These are phyloP conservation scores for Setipinna tenuifilis DNA, from an alignment of 2,797 vertebrate species.

Conservation along the genomic window DNA sequence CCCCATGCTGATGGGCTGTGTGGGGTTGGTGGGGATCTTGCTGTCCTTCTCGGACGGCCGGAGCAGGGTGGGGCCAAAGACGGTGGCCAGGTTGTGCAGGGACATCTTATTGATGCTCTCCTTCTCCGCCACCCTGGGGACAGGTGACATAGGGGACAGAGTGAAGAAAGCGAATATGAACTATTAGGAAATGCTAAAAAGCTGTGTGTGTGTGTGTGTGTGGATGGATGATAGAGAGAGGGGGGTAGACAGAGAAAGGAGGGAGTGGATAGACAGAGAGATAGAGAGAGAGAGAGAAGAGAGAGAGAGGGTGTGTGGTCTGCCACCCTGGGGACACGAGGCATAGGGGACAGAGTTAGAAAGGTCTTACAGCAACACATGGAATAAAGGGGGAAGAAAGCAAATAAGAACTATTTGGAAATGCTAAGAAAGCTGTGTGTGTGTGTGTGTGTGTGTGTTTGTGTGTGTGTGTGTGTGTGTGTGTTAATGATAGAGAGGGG, in stretches of 20 bases:
- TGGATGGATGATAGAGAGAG: too few relatives aligned
- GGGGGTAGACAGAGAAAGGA: too few relatives aligned
- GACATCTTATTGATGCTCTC: constrained; percentile 98
- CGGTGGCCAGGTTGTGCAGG: constrained; percentile 95
- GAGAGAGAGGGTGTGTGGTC: too few relatives aligned
- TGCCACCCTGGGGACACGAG: constrained; percentile 85
- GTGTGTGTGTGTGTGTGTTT: not conserved
- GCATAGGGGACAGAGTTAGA: not conserved
- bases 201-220: not conserved
- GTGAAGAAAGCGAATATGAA: too few relatives aligned
- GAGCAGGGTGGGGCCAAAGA: constrained; percentile 95
- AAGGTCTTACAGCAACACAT: not conserved
- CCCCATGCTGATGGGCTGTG: constrained; percentile 94
- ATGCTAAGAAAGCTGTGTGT: not conserved
- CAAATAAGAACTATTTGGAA: not conserved
- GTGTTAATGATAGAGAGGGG: not conserved
- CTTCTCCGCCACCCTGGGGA: constrained; percentile 90
- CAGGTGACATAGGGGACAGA: not conserved
- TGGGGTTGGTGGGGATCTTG: constrained; percentile 92
- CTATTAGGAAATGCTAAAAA: too few relatives aligned
- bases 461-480: constrained; percentile 4
- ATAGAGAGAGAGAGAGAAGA: too few relatives aligned
- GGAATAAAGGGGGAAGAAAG: not conserved
- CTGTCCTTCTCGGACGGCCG: constrained; percentile 96
- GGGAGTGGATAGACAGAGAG: too few relatives aligned